Evolutionary conservation across 2,888 invertebrate species (phyloP).

Genomic region (Glyphotaelius pellucidus): DNA sequence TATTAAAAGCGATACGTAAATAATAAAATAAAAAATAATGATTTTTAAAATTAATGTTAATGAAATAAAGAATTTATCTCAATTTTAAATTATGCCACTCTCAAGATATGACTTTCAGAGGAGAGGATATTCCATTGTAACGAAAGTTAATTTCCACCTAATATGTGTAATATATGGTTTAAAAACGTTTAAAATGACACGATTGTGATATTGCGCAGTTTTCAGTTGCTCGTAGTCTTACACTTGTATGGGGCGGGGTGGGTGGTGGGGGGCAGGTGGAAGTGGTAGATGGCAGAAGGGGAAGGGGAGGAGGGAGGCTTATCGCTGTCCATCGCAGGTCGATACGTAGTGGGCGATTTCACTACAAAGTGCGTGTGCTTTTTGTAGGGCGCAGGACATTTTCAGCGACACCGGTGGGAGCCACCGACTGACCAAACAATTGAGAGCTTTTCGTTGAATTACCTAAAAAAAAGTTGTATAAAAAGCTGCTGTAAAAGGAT

Average conservation of each 20-base stretch:
- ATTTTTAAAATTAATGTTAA: no score
- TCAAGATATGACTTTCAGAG: no score
- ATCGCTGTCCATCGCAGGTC: constrained; percentile 60
- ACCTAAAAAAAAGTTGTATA: neutral
- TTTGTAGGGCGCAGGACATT: constrained; percentile 45
- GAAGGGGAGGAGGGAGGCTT: constrained; percentile 9
- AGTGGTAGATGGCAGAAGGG: neutral
- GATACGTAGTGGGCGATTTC: constrained; percentile 62
- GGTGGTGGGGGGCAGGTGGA: neutral
- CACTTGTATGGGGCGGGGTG: neutral
- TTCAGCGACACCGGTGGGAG: constrained; percentile 26
- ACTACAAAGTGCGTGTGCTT: constrained; percentile 50
- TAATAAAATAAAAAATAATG: no score
- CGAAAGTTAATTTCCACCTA: no score
- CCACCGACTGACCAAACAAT: constrained; percentile 8
- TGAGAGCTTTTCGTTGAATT: neutral
- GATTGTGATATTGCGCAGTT: neutral
- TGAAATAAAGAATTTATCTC: no score
- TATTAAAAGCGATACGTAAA: no score
- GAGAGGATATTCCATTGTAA: no score
- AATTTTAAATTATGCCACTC: no score
- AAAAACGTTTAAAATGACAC: no score
- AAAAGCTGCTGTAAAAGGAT: neutral
- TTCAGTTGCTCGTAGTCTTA: neutral
- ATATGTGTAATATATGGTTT: neutral